Conservation (phyloP, 2,113 vertebrate species). For the Nannospalax galili region DNA sequence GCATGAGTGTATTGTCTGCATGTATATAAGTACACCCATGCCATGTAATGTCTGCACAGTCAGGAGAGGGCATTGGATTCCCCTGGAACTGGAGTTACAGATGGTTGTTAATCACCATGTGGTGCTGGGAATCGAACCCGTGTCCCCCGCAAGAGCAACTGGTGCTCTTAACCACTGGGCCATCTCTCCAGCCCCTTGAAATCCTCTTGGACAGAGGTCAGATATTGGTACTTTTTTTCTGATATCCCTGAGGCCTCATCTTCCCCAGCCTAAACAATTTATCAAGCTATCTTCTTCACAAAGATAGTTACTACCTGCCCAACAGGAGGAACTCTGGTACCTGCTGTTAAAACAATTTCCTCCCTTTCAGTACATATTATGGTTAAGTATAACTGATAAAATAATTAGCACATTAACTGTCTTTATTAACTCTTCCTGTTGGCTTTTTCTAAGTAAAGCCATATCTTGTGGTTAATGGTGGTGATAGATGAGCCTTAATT, state of each 20-base stretch:
- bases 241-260: not conserved
- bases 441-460: slow-evolving; percentile 22
- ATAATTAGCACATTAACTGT: slow-evolving; percentile 62
- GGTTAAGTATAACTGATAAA: slow-evolving; percentile 59
- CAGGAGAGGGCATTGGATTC: too few species aligned
- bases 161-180: too few species aligned
- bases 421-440: slow-evolving; percentile 39
- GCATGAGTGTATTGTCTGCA: too few species aligned
- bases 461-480: slow-evolving; percentile 31
- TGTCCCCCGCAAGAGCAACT: too few species aligned
- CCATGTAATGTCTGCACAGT: too few species aligned
- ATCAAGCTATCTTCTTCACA: slow-evolving; percentile 11
- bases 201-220: slow-evolving; percentile 26
- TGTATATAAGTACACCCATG: too few species aligned
- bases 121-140: too few species aligned
- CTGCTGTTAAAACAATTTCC: slow-evolving; percentile 60
- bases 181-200: too few species aligned
- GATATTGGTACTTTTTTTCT: slow-evolving; percentile 6
- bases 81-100: too few species aligned
- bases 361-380: not conserved
- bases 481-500: slow-evolving; percentile 60
- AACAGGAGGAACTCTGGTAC: slow-evolving; percentile 54
- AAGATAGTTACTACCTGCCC: not conserved
- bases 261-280: not conserved
- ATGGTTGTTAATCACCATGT: too few species aligned